Conservation (phyloP, 2,113 vertebrate species). For the Odontophorus gujanensis region DNA sequence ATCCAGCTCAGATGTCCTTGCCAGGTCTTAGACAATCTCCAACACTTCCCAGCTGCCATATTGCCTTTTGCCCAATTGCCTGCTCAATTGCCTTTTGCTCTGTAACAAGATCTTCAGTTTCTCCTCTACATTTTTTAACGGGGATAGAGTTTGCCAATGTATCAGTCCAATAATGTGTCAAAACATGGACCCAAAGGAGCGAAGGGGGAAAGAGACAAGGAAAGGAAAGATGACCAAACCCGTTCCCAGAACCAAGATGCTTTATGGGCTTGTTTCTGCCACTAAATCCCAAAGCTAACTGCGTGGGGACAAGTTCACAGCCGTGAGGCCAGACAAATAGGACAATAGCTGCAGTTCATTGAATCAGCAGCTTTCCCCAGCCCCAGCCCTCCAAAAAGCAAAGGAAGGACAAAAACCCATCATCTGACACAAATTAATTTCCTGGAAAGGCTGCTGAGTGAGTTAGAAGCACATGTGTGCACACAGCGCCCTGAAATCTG, state of each 20-base stretch:
- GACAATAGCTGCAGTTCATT: background rate
- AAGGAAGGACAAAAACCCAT: background rate
- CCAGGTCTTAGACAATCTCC: background rate
- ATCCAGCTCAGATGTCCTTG: background rate
- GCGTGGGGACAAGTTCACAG: background rate
- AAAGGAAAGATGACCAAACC: background rate
- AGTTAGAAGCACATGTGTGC: background rate
- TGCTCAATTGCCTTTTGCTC: background rate
- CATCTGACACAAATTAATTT: slow-evolving; percentile 29
- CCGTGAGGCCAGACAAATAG: background rate
- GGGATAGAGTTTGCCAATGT: background rate
- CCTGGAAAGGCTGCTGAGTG: background rate
- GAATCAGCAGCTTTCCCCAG: background rate
- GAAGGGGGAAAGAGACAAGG: background rate
- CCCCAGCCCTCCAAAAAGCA: background rate
- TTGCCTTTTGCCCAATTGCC: background rate
- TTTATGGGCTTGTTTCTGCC: background rate
- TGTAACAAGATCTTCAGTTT: background rate
- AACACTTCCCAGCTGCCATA: background rate
- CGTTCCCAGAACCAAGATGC: background rate
- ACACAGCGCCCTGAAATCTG: background rate
- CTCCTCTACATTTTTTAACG: background rate
- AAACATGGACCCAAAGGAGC: background rate
- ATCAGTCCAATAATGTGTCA: background rate
- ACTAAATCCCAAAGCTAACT: background rate